Base-by-base conservation (phyloP, 2,888 invertebrate species). In the Cosmia trapezina region DNA sequence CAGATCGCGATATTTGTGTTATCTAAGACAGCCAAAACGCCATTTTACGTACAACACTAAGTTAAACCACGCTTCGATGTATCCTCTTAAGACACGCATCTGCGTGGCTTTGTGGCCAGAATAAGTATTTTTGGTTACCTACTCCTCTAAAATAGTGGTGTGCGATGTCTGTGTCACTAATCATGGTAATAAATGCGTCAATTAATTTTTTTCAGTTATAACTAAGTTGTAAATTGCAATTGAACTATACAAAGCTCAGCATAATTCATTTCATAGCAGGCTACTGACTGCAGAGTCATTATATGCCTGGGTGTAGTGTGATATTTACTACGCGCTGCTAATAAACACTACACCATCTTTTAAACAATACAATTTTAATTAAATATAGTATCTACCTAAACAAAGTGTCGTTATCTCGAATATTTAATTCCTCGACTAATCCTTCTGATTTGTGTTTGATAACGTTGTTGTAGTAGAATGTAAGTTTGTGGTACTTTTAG, bases 401-500 rank as follows among this genome's bases (percentile, higher is more conserved):
- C 43, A 65, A 12, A 12, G 19, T 54, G 56, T 45, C 19, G 69
- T 70, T 76, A 81, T 81, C 85, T 62, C 19, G 22, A 73, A 81
- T 63, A 81, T 81, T 68, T 81, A 78, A 83, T 83, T 79, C 66
- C 43, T 67, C 37, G 19, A 79, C 45, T 84, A 76, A 81, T 84
- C 77, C 66, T 67, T 75, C 33, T 76, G 67, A 84, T 84, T 81
- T 84, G 57, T 64, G 37, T 28, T 61, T 57, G 84, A 81, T 81
- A 84, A 69, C 61, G 33, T 19, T 47, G 14, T 66, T 63, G 12
- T 60, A 66, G 82, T 59, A 59, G 28, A n/a, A 22, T 51, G 17
- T 54, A 33, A 79, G 54, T n/a, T n/a, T n/a, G n/a, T 80, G 62
- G 59, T 41, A 57, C 65, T 69, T 73, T 70, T 53, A 67, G 49